Evolutionary conservation across 2,888 invertebrate species (phyloP), one percentile per base, ranked within the genome.

Genomic region (Diarsia brunnea): DNA sequence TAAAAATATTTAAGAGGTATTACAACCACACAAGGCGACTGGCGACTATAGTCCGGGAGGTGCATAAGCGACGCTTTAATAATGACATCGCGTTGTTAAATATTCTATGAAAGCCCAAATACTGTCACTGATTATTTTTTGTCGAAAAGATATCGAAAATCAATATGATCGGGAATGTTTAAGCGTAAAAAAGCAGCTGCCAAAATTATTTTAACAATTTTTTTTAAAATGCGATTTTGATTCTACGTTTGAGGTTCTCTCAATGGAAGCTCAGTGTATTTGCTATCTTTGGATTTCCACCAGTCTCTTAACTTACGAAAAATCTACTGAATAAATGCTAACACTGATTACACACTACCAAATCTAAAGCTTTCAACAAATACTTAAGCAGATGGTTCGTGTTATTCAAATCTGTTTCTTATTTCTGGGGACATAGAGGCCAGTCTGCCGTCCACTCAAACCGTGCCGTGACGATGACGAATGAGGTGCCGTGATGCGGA

Each of bases 401-500:
- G 80, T 21, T 71, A 69, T 68, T 58, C 14, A 51, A 75, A 51
- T 73, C 21, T 73, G 66, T 64, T 8, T 53, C 45, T 73, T 84
- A 81, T 67, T 70, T 24, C n/a, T 11, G 0, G 11, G 84, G 73
- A 75, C 78, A 84, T 90, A 88, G 82, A 85, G 73, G 90, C 94
- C 95, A 95, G 94, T 91, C 78, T 93, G 93, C 92, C 93, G 87
- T 89, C 94, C 96, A 94, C 92, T 95, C 96, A 96, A 92, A 96
- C 96, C 92, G 95, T 96, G 96, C 93, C 91, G 69, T 87, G 90
- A 95, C 89, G 87, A 92, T 89, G 91, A 94, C 93, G 92, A 88
- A 91, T 95, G 95, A 94, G 88, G 93, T 95, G 95, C 91, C 93
- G 95, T 96, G 96, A 96, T 96, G 96, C 95, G 96, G 96, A 95